Evolutionary conservation across 2,888 invertebrate genomes (phyloP), one percentile per base, ranked within the genome.

Genomic region (Agonum fuliginosum): DNA sequence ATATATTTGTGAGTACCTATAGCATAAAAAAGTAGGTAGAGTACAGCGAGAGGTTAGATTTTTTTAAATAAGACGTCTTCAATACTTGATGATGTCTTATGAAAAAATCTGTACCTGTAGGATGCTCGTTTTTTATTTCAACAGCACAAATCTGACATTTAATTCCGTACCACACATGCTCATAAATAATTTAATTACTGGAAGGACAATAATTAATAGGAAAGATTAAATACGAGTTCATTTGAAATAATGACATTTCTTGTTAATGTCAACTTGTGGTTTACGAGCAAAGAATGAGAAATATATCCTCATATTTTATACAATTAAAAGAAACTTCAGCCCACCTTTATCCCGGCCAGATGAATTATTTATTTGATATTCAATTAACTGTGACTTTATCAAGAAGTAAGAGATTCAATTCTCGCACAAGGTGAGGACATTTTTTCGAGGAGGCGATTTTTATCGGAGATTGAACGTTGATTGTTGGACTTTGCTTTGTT

Each of bases 151-250:
- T 30, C 8, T 30, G 58, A 62, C 58, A 30, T 62, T 62, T 27
- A 62, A 5, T 62, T 30, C 27, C 8, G 27, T 14, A 62, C 30
- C 27, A 62, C 58, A 27, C 58, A 62, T 27, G 30, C 58, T 62
- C 58, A 62, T 62, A 62, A 62, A 62, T 62, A 62, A 62, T 62
- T 62, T 62, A 62, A 62, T 62, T 62, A 62, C 58, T 30, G 10
- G 30, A 30, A 14, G 30, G 30, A 62, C 58, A 62, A 62, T 62
- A 62, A 62, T 62, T 62, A 62, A 62, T 30, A 17, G 58, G 30
- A 6, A 12, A 14, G 30, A 27, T 30, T 62, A 6, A 62, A 27
- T 62, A 62, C 58, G 30, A 54, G 30, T 46, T 46, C 46, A 46
- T 46, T 46, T 30, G 58, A 30, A 62, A 62, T 62, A 62, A 62